These are phyloP conservation scores for Bombus vancouverensis DNA, from an alignment of 1,140 invertebrate genomes.

Conservation along the genomic window DNA sequence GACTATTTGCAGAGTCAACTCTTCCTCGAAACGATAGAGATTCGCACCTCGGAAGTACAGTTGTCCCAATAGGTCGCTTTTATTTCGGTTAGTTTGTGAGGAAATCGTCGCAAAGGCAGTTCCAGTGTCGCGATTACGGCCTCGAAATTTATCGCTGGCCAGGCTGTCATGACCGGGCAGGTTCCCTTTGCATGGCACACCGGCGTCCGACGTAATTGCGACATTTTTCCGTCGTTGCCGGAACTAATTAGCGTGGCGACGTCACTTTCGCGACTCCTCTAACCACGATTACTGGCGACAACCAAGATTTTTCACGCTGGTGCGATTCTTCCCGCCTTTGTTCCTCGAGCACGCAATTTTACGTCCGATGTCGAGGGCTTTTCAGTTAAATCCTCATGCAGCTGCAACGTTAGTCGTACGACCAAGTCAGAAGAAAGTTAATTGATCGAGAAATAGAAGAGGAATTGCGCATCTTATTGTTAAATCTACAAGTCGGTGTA, in stretches of 20 bases:
- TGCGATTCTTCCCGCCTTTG: not conserved
- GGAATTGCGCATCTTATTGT: not conserved
- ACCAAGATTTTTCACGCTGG: not conserved
- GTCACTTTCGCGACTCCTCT: conserved; percentile 2
- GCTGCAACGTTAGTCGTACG: not conserved
- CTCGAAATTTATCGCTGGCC: conserved; percentile 21
- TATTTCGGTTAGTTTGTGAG: not conserved
- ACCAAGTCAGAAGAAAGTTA: not conserved
- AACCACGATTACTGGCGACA: conserved; percentile 20
- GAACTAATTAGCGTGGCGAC: conserved; percentile 40
- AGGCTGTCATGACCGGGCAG: too few relatives aligned
- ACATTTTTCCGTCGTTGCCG: conserved; percentile 34
- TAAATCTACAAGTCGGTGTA: too few relatives aligned
- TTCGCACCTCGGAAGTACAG: too few relatives aligned
- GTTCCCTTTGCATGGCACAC: not conserved
- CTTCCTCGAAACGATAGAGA: not conserved
- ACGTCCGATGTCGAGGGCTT: not conserved
- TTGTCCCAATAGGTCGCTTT: not conserved
- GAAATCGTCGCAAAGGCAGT: not conserved
- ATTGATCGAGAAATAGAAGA: not conserved
- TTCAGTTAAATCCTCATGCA: not conserved
- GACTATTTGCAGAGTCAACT: not conserved
- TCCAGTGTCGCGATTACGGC: not conserved
- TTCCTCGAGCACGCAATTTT: not conserved
- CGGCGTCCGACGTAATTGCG: conserved; percentile 23